Conservation (phyloP, 2,113 vertebrate species). For the Seriola aureovittata region DNA sequence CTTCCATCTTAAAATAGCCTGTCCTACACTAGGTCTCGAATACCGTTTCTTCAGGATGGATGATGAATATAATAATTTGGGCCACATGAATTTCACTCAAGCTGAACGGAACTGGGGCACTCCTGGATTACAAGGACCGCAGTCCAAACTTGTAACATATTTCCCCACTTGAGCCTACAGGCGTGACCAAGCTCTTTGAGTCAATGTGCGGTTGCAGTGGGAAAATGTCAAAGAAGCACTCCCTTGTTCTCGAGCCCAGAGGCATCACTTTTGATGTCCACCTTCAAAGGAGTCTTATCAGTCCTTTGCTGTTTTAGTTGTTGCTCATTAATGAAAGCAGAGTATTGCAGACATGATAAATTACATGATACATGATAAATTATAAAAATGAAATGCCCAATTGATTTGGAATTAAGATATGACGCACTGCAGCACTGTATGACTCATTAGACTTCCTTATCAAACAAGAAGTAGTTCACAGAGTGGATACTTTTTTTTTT, state of each 20-base stretch:
- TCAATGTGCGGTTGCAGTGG: conserved; percentile 55
- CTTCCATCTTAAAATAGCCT: conserved; percentile 73
- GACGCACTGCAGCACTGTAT: conserved; percentile 23
- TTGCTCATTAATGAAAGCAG: conserved; percentile 69
- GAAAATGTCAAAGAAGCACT: conserved; percentile 69
- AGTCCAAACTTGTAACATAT: conserved; percentile 65
- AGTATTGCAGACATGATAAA: conserved; percentile 55
- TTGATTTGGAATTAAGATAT: conserved; percentile 60
- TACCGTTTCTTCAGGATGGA: conserved; percentile 60
- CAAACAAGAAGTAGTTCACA: background rate
- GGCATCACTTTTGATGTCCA: conserved; percentile 77
- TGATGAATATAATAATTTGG: conserved; percentile 75
- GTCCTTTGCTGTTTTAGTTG: conserved; percentile 69
- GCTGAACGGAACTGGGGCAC: conserved; percentile 65
- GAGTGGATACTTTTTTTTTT: background rate
- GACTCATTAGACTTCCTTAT: conserved; percentile 18
- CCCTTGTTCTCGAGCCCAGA: conserved; percentile 72
- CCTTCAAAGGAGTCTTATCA: conserved; percentile 73
- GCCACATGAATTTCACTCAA: conserved; percentile 70
- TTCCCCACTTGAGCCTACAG: conserved; percentile 58
- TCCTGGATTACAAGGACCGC: conserved; percentile 56
- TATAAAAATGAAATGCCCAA: conserved; percentile 53
- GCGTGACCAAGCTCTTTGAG: conserved; percentile 69
- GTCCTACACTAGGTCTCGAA: conserved; percentile 54
- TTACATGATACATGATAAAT: conserved; percentile 53